Base-by-base conservation (phyloP, 2,797 vertebrate genomes). In the Amniataba percoides region DNA sequence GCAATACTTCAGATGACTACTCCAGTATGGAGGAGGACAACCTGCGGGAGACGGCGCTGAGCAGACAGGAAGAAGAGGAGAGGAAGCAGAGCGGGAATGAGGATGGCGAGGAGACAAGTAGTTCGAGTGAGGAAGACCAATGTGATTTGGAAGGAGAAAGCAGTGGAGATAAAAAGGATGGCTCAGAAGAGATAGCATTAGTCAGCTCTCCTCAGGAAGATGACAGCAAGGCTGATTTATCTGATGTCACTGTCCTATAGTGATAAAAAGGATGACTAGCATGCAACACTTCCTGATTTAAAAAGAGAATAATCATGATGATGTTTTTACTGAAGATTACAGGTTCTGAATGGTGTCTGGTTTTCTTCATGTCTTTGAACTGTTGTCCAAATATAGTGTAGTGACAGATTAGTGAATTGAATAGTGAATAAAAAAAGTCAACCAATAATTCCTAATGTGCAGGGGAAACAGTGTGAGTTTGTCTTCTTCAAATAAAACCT, bases 221-320 rank as follows among this genome's bases (percentile, higher is more conserved):
- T 9, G 68, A 51, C 3, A 16, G n/a, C 4, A 39, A 46, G 21
- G 16, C 2, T 0, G 56, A 51, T 25, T n/a, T 60, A 18, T 70
- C 43, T 51, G 57, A 60, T 14, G 21, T 60, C 10, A 71, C 68
- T 14, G 23, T 60, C 15, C 21, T 71, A 12, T 71, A 60, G 45
- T 19, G 34, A 36, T 9, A 2, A 12, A 13, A 36, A 36, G 21
- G 2, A 23, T 45, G 5, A 36, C 10, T 27, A 27, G 27, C 27
- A 27, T 27, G 27, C 27, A 27, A 27, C 27, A 27, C 27, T 27
- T n/a, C n/a, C n/a, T n/a, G n/a, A 52, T 51, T 39, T 40, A 51
- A 7, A 64, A 18, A 6, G 16, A 48, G 25, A 34, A 45, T 27
- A 42, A 31, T 31, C 9, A 12, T 31, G 60, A 9, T 5, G 11